Conservation (phyloP, 2,888 invertebrate species). For the Trachelus troglodyta region DNA sequence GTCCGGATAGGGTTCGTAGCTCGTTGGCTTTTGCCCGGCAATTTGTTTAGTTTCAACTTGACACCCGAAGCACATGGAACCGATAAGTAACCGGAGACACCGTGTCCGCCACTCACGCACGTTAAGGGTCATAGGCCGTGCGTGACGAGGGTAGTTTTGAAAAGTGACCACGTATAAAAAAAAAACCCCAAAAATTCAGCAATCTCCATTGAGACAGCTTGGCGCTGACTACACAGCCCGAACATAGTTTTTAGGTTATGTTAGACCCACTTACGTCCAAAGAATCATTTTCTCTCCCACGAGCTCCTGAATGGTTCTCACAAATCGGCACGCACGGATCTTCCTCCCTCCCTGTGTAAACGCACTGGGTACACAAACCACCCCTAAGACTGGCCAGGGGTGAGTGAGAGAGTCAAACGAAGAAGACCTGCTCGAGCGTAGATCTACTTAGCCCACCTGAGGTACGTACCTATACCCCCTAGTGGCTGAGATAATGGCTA, state of each 20-base stretch:
- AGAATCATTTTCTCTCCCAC: background rate
- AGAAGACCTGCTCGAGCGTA: background rate
- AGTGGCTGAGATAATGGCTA: constrained; percentile 62
- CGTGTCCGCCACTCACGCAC: constrained; percentile 13
- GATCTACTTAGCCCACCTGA: background rate
- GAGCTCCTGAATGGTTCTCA: constrained; percentile 27
- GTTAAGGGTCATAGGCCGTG: background rate
- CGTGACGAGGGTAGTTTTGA: background rate
- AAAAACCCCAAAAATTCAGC: background rate
- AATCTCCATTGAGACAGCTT: constrained; percentile 42
- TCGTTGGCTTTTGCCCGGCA: constrained; percentile 29
- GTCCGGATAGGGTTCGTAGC: constrained; percentile 17
- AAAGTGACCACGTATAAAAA: background rate
- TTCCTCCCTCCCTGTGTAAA: constrained; percentile 22
- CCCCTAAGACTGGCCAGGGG: constrained; percentile 24
- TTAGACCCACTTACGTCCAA: background rate
- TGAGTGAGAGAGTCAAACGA: constrained; percentile 3
- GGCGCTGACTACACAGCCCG: constrained; percentile 42
- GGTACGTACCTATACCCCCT: constrained; percentile 3
- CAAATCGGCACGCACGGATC: constrained; percentile 36
- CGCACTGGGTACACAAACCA: constrained; percentile 25
- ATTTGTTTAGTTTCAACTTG: constrained; percentile 59
- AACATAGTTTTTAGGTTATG: constrained; percentile 21
- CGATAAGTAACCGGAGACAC: constrained; percentile 30
- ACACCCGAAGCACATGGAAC: constrained; percentile 32